These are phyloP conservation scores for Ancistrus triradiatus DNA, from an alignment of 2,113 vertebrate genomes.

Conservation along the genomic window DNA sequence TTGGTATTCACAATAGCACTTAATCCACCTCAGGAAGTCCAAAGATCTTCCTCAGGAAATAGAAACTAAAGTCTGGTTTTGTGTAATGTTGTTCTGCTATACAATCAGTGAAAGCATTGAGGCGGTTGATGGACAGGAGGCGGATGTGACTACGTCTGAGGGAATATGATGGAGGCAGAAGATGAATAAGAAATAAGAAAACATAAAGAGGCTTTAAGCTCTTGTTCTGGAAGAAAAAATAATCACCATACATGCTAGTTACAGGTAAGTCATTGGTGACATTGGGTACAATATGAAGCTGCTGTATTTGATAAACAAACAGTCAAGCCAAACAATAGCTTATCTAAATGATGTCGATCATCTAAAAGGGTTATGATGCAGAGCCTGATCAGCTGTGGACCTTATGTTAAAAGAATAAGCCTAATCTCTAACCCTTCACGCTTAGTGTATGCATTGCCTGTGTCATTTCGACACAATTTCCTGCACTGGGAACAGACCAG, in stretches of 20 bases:
- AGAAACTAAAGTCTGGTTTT: not conserved
- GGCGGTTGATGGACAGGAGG: not conserved
- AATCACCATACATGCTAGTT: not conserved
- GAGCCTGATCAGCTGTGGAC: too few species aligned
- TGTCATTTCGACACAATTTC: too few species aligned
- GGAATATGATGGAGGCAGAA: not conserved
- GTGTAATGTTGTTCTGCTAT: conserved; percentile 1
- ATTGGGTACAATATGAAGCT: too few species aligned
- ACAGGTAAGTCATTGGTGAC: not conserved
- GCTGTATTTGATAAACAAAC: too few species aligned
- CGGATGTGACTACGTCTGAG: not conserved
- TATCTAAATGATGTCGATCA: too few species aligned
- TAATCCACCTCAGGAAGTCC: not conserved
- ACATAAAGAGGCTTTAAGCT: conserved; percentile 1
- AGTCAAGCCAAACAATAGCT: too few species aligned
- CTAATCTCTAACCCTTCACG: too few species aligned
- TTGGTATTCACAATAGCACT: conserved; percentile 10
- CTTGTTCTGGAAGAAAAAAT: not conserved
- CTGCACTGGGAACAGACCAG: too few species aligned
- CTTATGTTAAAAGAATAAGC: too few species aligned
- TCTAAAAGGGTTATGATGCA: too few species aligned
- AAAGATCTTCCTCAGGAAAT: not conserved
- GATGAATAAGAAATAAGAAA: not conserved
- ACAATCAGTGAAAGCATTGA: conserved; percentile 8
- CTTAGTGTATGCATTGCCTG: too few species aligned